Evolutionary conservation across 2,888 invertebrate genomes (phyloP).

Genomic region (Amblyteles armatorius): DNA sequence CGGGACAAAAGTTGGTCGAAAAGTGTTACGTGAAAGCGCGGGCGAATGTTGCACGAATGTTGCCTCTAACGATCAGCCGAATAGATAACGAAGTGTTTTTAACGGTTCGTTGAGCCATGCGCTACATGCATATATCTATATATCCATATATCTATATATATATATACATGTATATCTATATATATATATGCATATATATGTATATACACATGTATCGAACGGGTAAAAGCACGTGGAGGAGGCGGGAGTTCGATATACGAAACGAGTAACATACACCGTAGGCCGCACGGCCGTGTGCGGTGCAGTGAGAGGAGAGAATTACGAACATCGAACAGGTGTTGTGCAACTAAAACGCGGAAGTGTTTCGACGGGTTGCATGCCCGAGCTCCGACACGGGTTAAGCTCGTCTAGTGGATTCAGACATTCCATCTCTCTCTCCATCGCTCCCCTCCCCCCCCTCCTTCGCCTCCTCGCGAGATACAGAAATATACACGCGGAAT

Average conservation of each 20-base stretch:
- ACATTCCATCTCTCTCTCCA: slow-evolving; percentile 49
- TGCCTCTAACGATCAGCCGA: slow-evolving; percentile 13
- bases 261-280: slow-evolving; percentile 33
- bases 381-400: slow-evolving; percentile 49
- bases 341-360: slow-evolving; percentile 81
- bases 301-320: slow-evolving; percentile 68
- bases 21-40: slow-evolving; percentile 4
- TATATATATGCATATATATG: neutral
- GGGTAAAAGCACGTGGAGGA: slow-evolving; percentile 2
- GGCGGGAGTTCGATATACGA: slow-evolving; percentile 46
- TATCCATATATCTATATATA: neutral
- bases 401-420: slow-evolving; percentile 61
- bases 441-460: slow-evolving; percentile 62
- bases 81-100: slow-evolving; percentile 46
- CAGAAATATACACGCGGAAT: slow-evolving; percentile 80
- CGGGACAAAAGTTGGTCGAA: neutral
- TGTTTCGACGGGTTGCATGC: slow-evolving; percentile 67
- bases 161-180: neutral
- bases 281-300: slow-evolving; percentile 33
- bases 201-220: neutral
- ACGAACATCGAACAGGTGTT: slow-evolving; percentile 78
- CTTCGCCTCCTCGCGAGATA: slow-evolving; percentile 71
- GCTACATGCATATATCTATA: neutral
- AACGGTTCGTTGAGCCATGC: slow-evolving; percentile 43
- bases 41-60: slow-evolving; percentile 21